These are phyloP conservation scores for Aythya fuligula DNA, from an alignment of 2,797 vertebrate species.

Conservation along the genomic window DNA sequence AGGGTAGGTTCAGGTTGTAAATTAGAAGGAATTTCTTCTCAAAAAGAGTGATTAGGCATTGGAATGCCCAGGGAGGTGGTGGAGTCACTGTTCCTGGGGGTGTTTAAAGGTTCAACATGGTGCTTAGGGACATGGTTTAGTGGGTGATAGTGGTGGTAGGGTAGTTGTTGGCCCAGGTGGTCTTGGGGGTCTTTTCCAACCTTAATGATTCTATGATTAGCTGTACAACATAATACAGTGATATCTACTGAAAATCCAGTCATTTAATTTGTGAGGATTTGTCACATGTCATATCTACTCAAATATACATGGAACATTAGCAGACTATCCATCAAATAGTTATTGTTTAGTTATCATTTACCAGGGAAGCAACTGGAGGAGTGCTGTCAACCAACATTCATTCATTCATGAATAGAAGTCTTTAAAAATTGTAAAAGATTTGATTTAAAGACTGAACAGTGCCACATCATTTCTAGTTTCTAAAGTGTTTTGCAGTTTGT, in stretches of 20 bases:
- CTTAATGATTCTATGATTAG: not conserved
- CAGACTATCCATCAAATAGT: not conserved
- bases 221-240: not conserved
- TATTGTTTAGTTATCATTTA: not conserved
- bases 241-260: not conserved
- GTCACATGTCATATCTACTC: not conserved
- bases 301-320: not conserved
- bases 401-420: not conserved
- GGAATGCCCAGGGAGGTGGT: no score
- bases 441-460: not conserved
- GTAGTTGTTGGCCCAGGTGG: no score
- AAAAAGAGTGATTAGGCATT: no score
- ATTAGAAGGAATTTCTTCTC: no score
- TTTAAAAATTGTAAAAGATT: not conserved
- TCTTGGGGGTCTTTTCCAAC: no score
- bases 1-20: no score
- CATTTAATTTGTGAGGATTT: not conserved
- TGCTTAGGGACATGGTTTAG: no score
- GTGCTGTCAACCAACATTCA: not conserved
- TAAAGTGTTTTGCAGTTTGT: not conserved
- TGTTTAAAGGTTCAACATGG: no score
- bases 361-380: not conserved
- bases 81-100: no score
- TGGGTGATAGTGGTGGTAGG: no score
- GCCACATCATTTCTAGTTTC: not conserved